These are phyloP conservation scores for Meteorus sp. DNA, from an alignment of 1,140 invertebrate species.

Conservation along the genomic window DNA sequence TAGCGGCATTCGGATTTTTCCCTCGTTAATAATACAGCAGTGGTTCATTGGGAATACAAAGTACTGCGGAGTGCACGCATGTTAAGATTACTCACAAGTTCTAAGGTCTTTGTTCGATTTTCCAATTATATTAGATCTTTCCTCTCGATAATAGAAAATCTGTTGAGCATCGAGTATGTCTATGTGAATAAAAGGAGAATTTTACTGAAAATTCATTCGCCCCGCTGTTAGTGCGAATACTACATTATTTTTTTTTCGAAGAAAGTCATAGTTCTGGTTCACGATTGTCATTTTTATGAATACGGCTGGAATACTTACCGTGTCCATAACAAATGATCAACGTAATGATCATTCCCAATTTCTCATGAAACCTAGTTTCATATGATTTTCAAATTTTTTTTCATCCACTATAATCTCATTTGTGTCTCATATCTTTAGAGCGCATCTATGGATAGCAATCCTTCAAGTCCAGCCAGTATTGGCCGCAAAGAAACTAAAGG, in stretches of 20 bases:
- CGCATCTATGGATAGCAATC: conserved; percentile 56
- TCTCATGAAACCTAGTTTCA: too few species aligned
- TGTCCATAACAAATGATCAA: too few species aligned
- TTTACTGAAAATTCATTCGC: conserved; percentile 6
- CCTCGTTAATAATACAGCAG: not conserved
- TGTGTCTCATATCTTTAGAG: conserved; percentile 37
- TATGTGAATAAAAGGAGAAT: not conserved
- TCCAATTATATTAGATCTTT: conserved; percentile 30
- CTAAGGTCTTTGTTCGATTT: conserved; percentile 34
- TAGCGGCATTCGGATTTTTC: conserved; percentile 9
- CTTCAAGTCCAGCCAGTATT: conserved; percentile 55
- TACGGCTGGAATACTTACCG: too few species aligned
- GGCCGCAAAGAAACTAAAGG: conserved; percentile 62
- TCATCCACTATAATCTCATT: conserved; percentile 1
- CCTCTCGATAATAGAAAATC: conserved; percentile 14
- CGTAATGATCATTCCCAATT: too few species aligned
- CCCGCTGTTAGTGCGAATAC: not conserved
- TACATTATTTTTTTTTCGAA: too few species aligned
- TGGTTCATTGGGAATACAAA: too few species aligned
- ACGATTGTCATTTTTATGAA: too few species aligned
- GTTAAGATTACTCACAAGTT: not conserved
- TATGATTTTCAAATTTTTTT: too few species aligned
- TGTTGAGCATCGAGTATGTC: conserved; percentile 11
- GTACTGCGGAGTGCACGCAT: not conserved
- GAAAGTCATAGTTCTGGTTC: too few species aligned